Evolutionary conservation across 1,140 invertebrate genomes (phyloP), one percentile per base, ranked within the genome.

Genomic region (Paracyclopina nana): DNA sequence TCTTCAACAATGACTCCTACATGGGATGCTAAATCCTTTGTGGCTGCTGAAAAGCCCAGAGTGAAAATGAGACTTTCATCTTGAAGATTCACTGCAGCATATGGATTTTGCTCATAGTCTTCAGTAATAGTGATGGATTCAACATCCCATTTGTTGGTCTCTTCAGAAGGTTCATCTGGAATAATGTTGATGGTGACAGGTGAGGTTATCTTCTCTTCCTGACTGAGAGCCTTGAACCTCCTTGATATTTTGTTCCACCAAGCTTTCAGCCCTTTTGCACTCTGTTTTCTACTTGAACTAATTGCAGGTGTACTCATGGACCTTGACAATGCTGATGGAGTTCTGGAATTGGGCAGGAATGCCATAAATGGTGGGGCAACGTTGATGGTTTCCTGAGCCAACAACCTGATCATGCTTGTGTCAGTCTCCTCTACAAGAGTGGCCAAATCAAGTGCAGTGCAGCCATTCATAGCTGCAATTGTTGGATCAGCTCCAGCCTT

Each of bases 361-460:
- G n/a, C n/a, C n/a, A n/a, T n/a, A n/a, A 38, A 38, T 4, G 34
- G 34, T 3, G 34, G 34, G 20, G 34, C 34, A 5, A 16, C 20
- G 34, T 38, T 20, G 20, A 38, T 38, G 34, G 34, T 38, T 8
- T 38, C 20, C 20, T 20, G n/a, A 9, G 34, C 34, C 34, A 38
- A 38, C 20, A 38, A 38, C 14, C 34, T n/a, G 14, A 38, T n/a
- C 4, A 38, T n/a, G 14, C 20, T n/a, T 16, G 34, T 38, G 9
- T 38, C 34, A n/a, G 34, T 38, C 8, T 38, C 34, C 34, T 38
- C 34, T 5, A 38, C 34, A 3, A 38, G 34, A 3, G 34, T 16
- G 34, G 34, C 34, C 34, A 38, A 38, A 38, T 38, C 34, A 38
- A 38, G 34, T 4, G 34, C 34, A 2, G 34, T 38, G 34, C 34